A percentile compares a stretch with the other conserved stretches of the same genome.
Conservation (phyloP, 2,797 vertebrate genomes). For the Ciconia nigra region DNA sequence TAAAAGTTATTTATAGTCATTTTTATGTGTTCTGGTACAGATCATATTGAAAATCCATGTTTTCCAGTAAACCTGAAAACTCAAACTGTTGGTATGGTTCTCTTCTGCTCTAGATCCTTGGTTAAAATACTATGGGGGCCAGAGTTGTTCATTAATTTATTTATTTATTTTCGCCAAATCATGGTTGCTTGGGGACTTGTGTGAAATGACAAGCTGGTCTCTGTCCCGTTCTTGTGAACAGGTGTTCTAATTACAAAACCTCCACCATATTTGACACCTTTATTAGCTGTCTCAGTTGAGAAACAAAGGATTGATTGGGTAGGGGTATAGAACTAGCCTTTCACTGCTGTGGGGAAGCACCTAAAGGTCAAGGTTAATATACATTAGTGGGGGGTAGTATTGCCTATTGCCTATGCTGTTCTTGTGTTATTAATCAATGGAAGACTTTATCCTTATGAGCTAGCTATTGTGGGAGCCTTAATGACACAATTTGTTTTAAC, state of each 20-base stretch:
- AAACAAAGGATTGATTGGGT: slow-evolving; percentile 42
- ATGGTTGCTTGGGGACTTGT: not conserved
- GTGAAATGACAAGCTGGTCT: slow-evolving; percentile 31
- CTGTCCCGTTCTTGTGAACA: slow-evolving; percentile 3
- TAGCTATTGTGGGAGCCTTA: not conserved
- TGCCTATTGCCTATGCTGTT: slow-evolving; percentile 14
- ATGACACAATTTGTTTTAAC: not conserved
- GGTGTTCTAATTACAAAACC: slow-evolving; percentile 47
- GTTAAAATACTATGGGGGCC: not conserved
- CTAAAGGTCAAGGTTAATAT: slow-evolving; percentile 61
- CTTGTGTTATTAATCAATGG: slow-evolving; percentile 24
- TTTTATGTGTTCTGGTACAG: not conserved
- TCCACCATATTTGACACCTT: slow-evolving; percentile 32
- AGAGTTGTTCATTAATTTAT: not conserved
- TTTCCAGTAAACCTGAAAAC: not conserved
- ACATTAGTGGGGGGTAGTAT: slow-evolving; percentile 15
- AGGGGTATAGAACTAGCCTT: slow-evolving; percentile 15
- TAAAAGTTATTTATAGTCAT: not conserved
- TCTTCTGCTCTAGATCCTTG: not conserved
- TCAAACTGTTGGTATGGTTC: not conserved
- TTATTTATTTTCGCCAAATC: not conserved
- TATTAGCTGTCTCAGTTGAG: slow-evolving; percentile 44
- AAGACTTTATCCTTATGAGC: not conserved
- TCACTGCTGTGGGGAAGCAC: slow-evolving; percentile 52
- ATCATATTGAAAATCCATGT: not conserved